A percentile compares a stretch with the other conserved stretches of the same genome.
Evolutionary conservation across 1,140 invertebrate species (phyloP).

Genomic region (Galleria mellonella): DNA sequence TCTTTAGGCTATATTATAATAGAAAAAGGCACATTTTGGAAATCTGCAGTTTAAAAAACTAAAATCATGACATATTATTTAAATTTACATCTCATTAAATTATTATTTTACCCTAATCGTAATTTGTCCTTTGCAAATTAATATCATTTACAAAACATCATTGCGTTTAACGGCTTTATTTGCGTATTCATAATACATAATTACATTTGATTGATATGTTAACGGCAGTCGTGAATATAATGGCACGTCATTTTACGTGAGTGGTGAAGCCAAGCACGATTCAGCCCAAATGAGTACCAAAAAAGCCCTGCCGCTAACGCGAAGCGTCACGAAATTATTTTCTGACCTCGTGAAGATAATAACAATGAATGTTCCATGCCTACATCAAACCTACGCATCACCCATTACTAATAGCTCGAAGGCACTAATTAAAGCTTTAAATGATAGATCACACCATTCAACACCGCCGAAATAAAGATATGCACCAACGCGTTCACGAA

Average conservation of each 20-base stretch:
- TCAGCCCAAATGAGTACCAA: not conserved
- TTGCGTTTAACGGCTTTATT: no score
- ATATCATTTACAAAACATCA: no score
- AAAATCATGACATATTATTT: no score
- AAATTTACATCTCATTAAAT: no score
- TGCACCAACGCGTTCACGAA: constrained; percentile 17
- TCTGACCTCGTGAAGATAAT: constrained; percentile 6
- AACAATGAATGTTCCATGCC: not conserved
- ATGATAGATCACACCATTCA: constrained; percentile 20
- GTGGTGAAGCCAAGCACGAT: constrained; percentile 17
- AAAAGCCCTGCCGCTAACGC: no score
- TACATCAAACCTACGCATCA: not conserved
- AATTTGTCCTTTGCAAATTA: no score
- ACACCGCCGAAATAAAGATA: constrained; percentile 14
- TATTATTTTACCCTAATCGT: no score
- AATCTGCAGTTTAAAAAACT: no score
- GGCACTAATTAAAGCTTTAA: not conserved
- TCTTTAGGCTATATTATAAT: no score
- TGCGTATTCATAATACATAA: constrained; percentile 3
- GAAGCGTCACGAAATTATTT: constrained; percentile 13
- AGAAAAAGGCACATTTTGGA: no score
- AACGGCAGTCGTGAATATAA: constrained; percentile 16
- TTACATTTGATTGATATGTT: constrained; percentile 15
- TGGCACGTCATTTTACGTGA: constrained; percentile 13
- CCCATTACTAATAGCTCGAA: no score